Evolutionary conservation across 2,888 invertebrate species (phyloP).

Genomic region (Zelleria hepariella): DNA sequence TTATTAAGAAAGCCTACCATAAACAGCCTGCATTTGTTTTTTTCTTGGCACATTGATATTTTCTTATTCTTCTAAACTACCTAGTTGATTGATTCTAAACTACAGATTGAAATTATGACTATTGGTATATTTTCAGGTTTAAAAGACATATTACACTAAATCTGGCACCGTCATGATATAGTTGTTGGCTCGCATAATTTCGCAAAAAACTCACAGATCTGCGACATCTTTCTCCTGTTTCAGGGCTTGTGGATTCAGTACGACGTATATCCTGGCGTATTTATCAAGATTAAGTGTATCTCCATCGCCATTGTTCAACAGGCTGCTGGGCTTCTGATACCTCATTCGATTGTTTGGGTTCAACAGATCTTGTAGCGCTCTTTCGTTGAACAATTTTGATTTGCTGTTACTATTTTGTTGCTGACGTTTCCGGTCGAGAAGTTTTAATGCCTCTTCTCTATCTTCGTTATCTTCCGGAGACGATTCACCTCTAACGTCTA

Average conservation of each 20-base stretch:
- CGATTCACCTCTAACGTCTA: background rate
- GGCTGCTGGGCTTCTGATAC: background rate
- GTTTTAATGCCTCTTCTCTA: background rate
- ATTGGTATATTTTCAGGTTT: background rate
- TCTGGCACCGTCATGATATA: background rate
- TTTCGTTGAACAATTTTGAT: background rate
- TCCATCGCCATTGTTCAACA: background rate
- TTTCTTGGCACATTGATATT: too few species aligned
- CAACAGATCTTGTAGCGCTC: background rate
- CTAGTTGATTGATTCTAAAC: too few species aligned
- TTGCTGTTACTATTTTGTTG: background rate
- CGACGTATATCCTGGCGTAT: conserved; percentile 40
- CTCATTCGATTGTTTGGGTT: background rate
- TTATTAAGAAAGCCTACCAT: too few species aligned
- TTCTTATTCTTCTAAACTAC: too few species aligned
- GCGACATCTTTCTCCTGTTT: conserved; percentile 24
- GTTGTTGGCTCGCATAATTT: background rate
- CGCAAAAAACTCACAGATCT: conserved; percentile 36
- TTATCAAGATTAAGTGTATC: conserved; percentile 13
- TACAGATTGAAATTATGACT: too few species aligned
- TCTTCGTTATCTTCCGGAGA: background rate
- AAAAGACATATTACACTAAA: background rate
- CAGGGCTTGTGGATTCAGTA: conserved; percentile 34
- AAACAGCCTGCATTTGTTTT: too few species aligned
- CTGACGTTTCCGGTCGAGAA: background rate